phyloP scores from a whole-genome alignment of 2,797 vertebrate species.

The Enteromius unitaeniatus region DNA sequence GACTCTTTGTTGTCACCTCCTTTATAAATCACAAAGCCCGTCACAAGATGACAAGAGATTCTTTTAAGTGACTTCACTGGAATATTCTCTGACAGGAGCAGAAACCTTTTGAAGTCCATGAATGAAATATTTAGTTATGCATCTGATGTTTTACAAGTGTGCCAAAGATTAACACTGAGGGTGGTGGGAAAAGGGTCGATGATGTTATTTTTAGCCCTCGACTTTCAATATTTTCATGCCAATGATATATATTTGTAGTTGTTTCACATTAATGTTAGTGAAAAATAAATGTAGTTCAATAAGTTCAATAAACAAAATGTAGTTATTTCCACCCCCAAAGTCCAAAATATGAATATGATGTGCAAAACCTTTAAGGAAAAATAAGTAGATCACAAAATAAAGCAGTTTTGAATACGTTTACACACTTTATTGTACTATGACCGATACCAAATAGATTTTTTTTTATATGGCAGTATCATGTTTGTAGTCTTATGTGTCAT shows the following conservation, averaged over 20 bases:
- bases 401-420: not conserved
- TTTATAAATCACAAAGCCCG: conserved; percentile 46
- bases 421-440: not conserved
- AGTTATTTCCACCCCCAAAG: not conserved
- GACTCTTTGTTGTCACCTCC: conserved; percentile 40
- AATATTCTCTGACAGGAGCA: conserved; percentile 17
- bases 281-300: not conserved
- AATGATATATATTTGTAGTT: not conserved
- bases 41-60: conserved; percentile 24
- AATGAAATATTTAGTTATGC: conserved; percentile 27
- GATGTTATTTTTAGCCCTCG: not conserved
- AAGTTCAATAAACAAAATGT: not conserved
- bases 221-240: not conserved
- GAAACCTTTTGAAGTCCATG: conserved; percentile 40
- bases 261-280: not conserved
- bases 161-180: conserved; percentile 2
- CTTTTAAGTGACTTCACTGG: conserved; percentile 24
- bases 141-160: conserved; percentile 18
- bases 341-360: not conserved
- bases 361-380: not conserved
- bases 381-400: too few species aligned
- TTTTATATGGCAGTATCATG: not conserved
- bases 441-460: not conserved
- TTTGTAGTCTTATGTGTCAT: not conserved
- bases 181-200: not conserved